These are phyloP conservation scores for Zoanthus solanderi DNA, from an alignment of 92 coral and sea anemone species.

Conservation along the genomic window DNA sequence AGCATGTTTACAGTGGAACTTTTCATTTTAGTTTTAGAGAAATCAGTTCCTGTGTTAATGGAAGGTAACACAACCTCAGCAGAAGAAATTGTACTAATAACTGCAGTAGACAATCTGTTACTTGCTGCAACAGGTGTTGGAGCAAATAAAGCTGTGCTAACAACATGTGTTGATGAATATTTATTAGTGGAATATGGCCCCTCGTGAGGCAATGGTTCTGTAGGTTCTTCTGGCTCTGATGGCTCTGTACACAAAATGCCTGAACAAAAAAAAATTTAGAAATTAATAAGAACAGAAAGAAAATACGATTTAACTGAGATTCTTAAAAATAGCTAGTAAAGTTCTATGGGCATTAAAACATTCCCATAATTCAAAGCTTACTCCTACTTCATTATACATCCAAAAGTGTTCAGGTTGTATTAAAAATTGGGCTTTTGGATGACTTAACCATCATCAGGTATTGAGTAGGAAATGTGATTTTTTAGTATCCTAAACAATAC, in stretches of 20 bases:
- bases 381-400: no score
- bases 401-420: no score
- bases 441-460: no score
- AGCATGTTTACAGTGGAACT: not conserved
- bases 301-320: no score
- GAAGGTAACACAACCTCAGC: not conserved
- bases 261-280: not conserved
- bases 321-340: no score
- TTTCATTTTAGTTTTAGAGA: not conserved
- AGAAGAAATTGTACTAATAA: not conserved
- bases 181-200: constrained; percentile 17
- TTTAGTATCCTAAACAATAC: no score
- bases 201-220: constrained; percentile 34
- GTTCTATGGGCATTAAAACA: no score
- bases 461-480: no score
- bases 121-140: not conserved
- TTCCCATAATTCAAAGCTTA: no score
- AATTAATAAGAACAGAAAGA: no score
- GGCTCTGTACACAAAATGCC: constrained; percentile 14
- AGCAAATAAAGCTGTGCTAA: not conserved
- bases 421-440: no score
- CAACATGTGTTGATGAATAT: not conserved
- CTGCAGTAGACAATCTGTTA: not conserved
- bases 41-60: not conserved
- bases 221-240: constrained; percentile 13